Percentiles rank a stretch among this genome's conserved stretches.
Evolutionary conservation across 2,113 vertebrate species (phyloP).

Genomic region (Melanostigma gelatinosum): DNA sequence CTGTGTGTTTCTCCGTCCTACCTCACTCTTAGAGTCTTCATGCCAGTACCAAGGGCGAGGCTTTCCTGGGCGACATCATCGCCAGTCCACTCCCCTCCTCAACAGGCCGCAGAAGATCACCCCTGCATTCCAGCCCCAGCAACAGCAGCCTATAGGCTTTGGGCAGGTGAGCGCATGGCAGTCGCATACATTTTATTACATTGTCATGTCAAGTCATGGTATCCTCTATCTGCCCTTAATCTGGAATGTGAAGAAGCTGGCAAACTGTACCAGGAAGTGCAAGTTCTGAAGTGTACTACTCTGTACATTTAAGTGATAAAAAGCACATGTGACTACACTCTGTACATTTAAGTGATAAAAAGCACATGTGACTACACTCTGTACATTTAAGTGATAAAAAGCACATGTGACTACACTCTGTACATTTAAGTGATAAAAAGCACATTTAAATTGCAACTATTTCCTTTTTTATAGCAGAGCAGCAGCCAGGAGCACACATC

Average conservation of each 20-base stretch:
- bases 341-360: conserved; percentile 17
- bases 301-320: conserved; percentile 19
- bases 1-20: not conserved
- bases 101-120: conserved; percentile 90
- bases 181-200: not conserved
- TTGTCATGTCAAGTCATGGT: not conserved
- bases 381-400: conserved; percentile 18
- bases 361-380: conserved; percentile 21
- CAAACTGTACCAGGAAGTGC: not conserved
- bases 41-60: conserved; percentile 90
- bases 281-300: not conserved
- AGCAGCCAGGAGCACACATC: not conserved
- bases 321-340: conserved; percentile 1
- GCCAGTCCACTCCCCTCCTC: conserved; percentile 84
- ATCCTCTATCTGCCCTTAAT: not conserved
- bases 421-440: conserved; percentile 18
- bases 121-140: conserved; percentile 89
- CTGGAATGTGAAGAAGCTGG: not conserved
- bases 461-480: conserved; percentile 17
- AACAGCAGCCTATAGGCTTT: conserved; percentile 89
- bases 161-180: conserved; percentile 87
- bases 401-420: not conserved
- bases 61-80: conserved; percentile 86
- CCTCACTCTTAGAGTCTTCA: conserved; percentile 79
- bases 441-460: conserved; percentile 26